Evolutionary conservation across 64 coral and sea anemone genomes (phyloP).

Genomic region (Porites lutea): DNA sequence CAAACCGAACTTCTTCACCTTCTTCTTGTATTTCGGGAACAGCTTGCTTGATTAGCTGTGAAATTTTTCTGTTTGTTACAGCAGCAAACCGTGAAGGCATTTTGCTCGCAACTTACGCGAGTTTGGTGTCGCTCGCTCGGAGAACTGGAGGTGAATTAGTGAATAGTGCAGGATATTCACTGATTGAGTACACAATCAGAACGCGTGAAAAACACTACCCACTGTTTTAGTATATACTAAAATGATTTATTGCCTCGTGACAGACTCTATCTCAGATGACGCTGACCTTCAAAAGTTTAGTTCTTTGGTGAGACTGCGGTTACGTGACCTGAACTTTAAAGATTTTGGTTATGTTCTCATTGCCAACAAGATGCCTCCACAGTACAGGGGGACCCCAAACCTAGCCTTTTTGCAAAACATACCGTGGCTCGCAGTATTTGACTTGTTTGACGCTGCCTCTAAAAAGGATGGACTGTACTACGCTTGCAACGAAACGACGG

Average conservation of each 20-base stretch:
- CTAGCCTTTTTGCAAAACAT: slow-evolving; percentile 66
- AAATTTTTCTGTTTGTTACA: too few species aligned
- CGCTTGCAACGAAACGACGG: slow-evolving; percentile 60
- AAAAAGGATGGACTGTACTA: slow-evolving; percentile 49
- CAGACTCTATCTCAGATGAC: slow-evolving; percentile 31
- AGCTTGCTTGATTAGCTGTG: too few species aligned
- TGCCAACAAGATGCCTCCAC: slow-evolving; percentile 49
- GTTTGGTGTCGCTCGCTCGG: too few species aligned
- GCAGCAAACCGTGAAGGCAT: too few species aligned
- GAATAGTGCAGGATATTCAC: too few species aligned
- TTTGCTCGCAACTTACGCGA: too few species aligned
- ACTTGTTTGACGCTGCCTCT: slow-evolving; percentile 57
- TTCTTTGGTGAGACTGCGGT: slow-evolving; percentile 12
- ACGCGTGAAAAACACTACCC: background rate
- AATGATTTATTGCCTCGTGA: background rate
- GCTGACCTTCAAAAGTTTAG: slow-evolving; percentile 18
- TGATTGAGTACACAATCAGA: too few species aligned
- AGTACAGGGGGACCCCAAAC: slow-evolving; percentile 32
- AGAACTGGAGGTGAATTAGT: too few species aligned
- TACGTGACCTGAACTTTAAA: slow-evolving; percentile 53
- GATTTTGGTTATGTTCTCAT: slow-evolving; percentile 56
- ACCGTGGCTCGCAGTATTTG: slow-evolving; percentile 65
- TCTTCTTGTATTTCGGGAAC: too few species aligned
- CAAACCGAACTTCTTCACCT: too few species aligned
- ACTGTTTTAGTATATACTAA: too few species aligned